Evolutionary conservation across 2,888 invertebrate genomes (phyloP).

Genomic region (Eristalis tenax): DNA sequence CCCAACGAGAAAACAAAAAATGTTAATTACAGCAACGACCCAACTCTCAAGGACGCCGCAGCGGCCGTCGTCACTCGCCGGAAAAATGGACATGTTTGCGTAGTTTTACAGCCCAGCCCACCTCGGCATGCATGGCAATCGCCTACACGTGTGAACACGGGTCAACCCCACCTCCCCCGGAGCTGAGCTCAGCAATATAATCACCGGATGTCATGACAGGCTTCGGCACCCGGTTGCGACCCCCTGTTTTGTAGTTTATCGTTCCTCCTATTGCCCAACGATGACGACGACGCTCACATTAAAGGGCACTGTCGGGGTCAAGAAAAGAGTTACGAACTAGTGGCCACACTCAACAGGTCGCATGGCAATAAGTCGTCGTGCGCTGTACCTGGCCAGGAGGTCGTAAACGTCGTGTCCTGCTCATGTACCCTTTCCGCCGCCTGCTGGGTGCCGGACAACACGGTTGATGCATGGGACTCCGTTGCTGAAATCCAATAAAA

Average conservation of each 20-base stretch:
- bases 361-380: not conserved
- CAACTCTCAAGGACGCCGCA: slow-evolving; percentile 42
- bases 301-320: slow-evolving; percentile 16
- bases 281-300: not conserved
- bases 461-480: slow-evolving; percentile 13
- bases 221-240: not conserved
- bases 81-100: slow-evolving; percentile 12
- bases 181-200: slow-evolving; percentile 40
- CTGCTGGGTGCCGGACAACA: not conserved
- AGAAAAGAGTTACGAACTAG: slow-evolving; percentile 42
- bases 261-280: not conserved
- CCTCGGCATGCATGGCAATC: not conserved
- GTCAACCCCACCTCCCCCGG: not conserved
- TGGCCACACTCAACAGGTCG: slow-evolving; percentile 43
- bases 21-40: slow-evolving; percentile 56
- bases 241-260: slow-evolving; percentile 1
- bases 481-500: slow-evolving; percentile 41
- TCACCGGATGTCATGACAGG: slow-evolving; percentile 47
- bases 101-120: slow-evolving; percentile 32
- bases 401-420: slow-evolving; percentile 4
- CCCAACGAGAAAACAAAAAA: slow-evolving; percentile 18
- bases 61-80: slow-evolving; percentile 1
- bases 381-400: not conserved
- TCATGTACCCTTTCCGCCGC: not conserved
- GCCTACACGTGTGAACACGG: not conserved